Evolutionary conservation across 92 coral and sea anemone species (phyloP).

Genomic region (Plumapathes pennacea): DNA sequence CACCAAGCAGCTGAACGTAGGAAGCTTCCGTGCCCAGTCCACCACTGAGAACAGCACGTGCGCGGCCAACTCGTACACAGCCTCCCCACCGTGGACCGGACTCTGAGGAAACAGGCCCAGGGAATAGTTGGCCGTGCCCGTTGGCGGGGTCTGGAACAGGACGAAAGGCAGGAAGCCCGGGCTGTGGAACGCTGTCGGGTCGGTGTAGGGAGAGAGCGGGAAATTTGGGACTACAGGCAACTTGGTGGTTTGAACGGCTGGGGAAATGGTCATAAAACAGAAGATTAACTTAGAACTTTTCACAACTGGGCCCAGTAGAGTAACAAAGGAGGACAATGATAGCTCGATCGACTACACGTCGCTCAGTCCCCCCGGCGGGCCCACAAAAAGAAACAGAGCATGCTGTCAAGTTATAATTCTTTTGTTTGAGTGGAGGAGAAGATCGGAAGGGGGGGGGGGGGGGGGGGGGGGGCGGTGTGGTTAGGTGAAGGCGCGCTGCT

Average conservation of each 20-base stretch:
- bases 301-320: background rate
- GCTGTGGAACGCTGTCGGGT: slow-evolving; percentile 57
- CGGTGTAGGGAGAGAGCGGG: slow-evolving; percentile 65
- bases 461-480: no score
- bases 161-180: slow-evolving; percentile 70
- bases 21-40: slow-evolving; percentile 88
- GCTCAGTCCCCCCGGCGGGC: no score
- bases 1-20: slow-evolving; percentile 62
- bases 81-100: slow-evolving; percentile 63
- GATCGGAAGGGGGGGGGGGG: no score
- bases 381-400: no score
- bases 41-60: slow-evolving; percentile 85
- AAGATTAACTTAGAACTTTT: no score
- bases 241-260: slow-evolving; percentile 90
- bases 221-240: slow-evolving; percentile 71
- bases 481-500: no score
- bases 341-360: no score
- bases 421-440: no score
- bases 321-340: no score
- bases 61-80: slow-evolving; percentile 85
- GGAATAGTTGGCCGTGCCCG: slow-evolving; percentile 49
- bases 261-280: background rate
- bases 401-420: no score
- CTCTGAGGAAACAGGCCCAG: slow-evolving; percentile 60
- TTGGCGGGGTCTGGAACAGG: slow-evolving; percentile 61